Evolutionary conservation across 2,888 invertebrate genomes (phyloP).

Genomic region (Aphodius sticticus): DNA sequence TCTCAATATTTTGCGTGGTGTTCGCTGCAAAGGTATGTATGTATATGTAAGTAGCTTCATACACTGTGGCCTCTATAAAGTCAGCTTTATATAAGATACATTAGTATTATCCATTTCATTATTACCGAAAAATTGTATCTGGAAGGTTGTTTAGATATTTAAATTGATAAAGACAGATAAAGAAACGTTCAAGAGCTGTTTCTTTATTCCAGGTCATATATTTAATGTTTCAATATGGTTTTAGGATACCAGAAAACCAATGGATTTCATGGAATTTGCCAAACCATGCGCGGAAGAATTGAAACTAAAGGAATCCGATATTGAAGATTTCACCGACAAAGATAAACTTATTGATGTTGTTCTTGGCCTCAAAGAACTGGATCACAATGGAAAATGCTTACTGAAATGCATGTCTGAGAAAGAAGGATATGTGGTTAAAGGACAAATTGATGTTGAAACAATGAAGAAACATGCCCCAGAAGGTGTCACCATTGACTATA

Average conservation of each 20-base stretch:
- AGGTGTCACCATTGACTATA: background rate
- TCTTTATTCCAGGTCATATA: no score
- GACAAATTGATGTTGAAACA: background rate
- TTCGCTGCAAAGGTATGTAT: background rate
- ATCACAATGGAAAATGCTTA: background rate
- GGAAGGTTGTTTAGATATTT: no score
- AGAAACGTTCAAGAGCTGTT: no score
- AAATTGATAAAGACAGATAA: no score
- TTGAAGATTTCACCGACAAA: background rate
- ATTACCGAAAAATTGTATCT: no score
- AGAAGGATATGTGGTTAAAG: background rate
- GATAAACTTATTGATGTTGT: background rate
- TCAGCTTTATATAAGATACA: no score
- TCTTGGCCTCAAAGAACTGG: background rate
- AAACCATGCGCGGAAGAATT: background rate
- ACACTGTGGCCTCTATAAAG: no score
- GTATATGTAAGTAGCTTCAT: no score
- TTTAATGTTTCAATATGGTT: background rate
- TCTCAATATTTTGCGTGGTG: background rate
- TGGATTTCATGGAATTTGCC: background rate
- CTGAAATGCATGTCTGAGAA: background rate
- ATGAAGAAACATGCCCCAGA: background rate
- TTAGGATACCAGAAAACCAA: background rate
- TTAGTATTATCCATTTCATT: no score
- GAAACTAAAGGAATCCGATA: background rate